Percentiles rank a stretch among this genome's conserved stretches.
These are phyloP conservation scores for Periophthalmus magnuspinnatus DNA, from an alignment of 2,797 vertebrate species.

Conservation along the genomic window DNA sequence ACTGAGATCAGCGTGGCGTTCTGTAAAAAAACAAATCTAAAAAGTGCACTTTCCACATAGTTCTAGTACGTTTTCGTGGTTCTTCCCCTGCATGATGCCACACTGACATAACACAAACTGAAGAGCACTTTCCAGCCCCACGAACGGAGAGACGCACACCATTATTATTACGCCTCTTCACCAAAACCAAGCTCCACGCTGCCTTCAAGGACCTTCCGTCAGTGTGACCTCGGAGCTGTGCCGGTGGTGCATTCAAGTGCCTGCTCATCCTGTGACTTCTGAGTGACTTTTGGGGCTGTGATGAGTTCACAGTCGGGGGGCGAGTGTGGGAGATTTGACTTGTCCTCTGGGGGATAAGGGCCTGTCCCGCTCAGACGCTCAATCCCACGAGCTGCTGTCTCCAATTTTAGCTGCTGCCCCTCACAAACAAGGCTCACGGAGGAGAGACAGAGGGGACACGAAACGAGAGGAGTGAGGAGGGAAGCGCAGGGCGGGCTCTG, in stretches of 20 bases:
- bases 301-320: conserved; percentile 24
- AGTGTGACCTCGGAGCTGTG: neutral
- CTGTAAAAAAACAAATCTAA: too few relatives aligned
- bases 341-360: conserved; percentile 16
- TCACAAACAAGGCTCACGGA: neutral
- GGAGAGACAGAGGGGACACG: conserved; percentile 5
- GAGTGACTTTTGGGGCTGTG: conserved; percentile 15
- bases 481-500: conserved; percentile 5
- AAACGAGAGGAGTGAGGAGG: conserved; percentile 4
- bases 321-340: conserved; percentile 21
- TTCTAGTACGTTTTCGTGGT: too few relatives aligned
- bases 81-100: too few relatives aligned
- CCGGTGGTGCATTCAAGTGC: neutral
- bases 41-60: too few relatives aligned
- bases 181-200: neutral
- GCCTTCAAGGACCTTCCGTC: neutral
- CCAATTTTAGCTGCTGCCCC: conserved; percentile 23
- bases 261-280: neutral
- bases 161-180: too few relatives aligned
- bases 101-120: neutral
- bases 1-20: too few relatives aligned
- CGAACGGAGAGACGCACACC: too few relatives aligned
- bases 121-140: neutral
- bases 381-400: conserved; percentile 5
- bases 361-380: conserved; percentile 43